A percentile compares a stretch with the other conserved stretches of the same genome.
Evolutionary conservation across 2,888 invertebrate species (phyloP).

Genomic region (Prosapia bicincta): DNA sequence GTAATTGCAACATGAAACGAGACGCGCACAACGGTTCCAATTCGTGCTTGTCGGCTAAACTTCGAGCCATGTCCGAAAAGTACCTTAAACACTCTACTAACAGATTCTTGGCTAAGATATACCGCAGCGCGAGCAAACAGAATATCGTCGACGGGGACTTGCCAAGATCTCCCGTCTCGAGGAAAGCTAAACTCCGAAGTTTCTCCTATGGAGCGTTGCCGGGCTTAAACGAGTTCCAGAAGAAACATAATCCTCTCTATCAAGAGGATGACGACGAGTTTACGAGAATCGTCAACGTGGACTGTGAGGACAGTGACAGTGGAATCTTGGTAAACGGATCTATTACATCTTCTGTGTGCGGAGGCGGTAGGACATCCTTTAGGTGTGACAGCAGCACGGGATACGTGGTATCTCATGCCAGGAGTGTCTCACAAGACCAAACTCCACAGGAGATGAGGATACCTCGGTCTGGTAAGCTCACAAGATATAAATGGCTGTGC

Average conservation of each 20-base stretch:
- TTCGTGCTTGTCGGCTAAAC: conserved; percentile 64
- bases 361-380: conserved; percentile 47
- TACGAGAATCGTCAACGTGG: conserved; percentile 48
- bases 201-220: conserved; percentile 73
- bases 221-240: conserved; percentile 65
- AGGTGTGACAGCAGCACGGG: conserved; percentile 26
- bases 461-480: conserved; percentile 4
- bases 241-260: conserved; percentile 54
- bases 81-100: conserved; percentile 68
- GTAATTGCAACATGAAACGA: conserved; percentile 21
- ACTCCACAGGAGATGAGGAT: conserved; percentile 40
- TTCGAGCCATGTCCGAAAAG: conserved; percentile 68
- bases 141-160: conserved; percentile 44
- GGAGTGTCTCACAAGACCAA: conserved; percentile 35
- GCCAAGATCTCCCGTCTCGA: conserved; percentile 50
- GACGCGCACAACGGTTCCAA: conserved; percentile 43
- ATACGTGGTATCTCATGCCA: conserved; percentile 24
- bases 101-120: conserved; percentile 64
- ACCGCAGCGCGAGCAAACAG: conserved; percentile 46
- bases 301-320: conserved; percentile 69
- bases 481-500: neutral
- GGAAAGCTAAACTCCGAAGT: conserved; percentile 55
- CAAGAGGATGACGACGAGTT: conserved; percentile 52
- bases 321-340: conserved; percentile 73
- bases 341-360: conserved; percentile 62